phyloP scores from a whole-genome alignment of 2,888 invertebrate genomes.

The Cryptus viduatorius region DNA sequence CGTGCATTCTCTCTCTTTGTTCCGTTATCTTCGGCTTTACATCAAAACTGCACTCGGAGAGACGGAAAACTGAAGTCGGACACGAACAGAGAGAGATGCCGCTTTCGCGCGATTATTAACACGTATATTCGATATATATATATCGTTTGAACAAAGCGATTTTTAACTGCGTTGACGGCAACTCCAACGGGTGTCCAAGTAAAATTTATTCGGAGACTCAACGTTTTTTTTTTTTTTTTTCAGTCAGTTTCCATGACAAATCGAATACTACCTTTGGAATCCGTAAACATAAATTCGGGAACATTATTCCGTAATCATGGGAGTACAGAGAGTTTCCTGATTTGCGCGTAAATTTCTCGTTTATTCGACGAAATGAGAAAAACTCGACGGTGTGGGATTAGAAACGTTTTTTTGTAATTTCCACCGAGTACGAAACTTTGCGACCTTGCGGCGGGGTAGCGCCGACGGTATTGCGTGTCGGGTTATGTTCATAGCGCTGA shows the following conservation, averaged over 20 bases:
- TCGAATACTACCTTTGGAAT: too few species aligned
- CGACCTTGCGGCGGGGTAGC: background rate
- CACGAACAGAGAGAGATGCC: conserved; percentile 9
- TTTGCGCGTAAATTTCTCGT: background rate
- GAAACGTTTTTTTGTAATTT: background rate
- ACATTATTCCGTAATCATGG: background rate
- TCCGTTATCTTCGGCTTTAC: conserved; percentile 33
- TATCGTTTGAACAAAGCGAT: conserved; percentile 10
- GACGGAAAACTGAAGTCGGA: background rate
- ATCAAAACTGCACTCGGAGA: conserved; percentile 4
- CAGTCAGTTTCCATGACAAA: too few species aligned
- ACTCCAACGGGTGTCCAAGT: conserved; percentile 4
- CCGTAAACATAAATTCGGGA: background rate
- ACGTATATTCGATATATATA: background rate
- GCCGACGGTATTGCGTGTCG: background rate
- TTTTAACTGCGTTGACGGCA: background rate
- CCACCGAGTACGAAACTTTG: background rate
- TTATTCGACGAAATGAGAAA: background rate
- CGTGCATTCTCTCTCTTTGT: conserved; percentile 14
- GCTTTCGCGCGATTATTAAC: conserved; percentile 38
- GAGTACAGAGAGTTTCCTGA: background rate
- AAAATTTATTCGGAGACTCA: background rate
- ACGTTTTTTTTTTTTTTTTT: background rate
- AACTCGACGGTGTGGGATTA: background rate
- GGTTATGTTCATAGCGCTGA: background rate